Percentiles rank a stretch among this genome's conserved stretches.
Conservation (phyloP, 2,797 vertebrate genomes). For the Paratrypauchen microcephalus region DNA sequence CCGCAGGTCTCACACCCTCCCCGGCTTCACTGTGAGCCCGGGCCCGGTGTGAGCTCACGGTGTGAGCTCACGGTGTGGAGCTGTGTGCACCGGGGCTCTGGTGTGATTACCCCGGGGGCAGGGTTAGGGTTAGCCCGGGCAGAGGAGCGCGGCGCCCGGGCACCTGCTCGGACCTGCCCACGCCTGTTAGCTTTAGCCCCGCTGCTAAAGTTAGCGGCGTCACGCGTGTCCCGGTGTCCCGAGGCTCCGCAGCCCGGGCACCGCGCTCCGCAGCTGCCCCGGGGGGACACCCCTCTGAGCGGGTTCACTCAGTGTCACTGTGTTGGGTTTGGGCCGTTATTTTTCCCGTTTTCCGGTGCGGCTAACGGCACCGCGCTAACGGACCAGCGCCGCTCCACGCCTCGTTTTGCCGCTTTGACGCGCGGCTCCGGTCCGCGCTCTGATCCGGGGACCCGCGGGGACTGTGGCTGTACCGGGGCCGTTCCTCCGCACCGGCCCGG, state of each 20-base stretch:
- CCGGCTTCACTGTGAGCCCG: neutral
- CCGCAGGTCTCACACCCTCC: constrained; percentile 26
- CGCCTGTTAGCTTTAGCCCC: constrained; percentile 24
- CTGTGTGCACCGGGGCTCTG: neutral
- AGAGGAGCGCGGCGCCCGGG: neutral
- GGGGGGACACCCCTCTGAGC: accelerated
- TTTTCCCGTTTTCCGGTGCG: neutral
- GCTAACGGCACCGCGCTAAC: constrained; percentile 37
- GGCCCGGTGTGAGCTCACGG: accelerated
- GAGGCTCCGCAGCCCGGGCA: accelerated
- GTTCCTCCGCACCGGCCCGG: neutral
- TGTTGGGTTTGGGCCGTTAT: constrained; percentile 3
- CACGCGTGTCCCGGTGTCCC: constrained; percentile 6
- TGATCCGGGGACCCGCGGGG: too few species aligned
- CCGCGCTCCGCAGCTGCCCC: accelerated
- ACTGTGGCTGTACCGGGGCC: neutral
- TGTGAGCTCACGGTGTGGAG: accelerated
- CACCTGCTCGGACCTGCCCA: constrained; percentile 55
- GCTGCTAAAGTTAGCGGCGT: constrained; percentile 27
- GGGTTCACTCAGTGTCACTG: neutral
- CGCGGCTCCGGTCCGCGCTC: too few species aligned
- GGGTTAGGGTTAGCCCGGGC: too few species aligned
- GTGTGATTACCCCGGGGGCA: accelerated
- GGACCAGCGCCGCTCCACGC: constrained; percentile 26
- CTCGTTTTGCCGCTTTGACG: neutral